Evolutionary conservation across 2,113 vertebrate species (phyloP).

Genomic region (Mungos mungo): DNA sequence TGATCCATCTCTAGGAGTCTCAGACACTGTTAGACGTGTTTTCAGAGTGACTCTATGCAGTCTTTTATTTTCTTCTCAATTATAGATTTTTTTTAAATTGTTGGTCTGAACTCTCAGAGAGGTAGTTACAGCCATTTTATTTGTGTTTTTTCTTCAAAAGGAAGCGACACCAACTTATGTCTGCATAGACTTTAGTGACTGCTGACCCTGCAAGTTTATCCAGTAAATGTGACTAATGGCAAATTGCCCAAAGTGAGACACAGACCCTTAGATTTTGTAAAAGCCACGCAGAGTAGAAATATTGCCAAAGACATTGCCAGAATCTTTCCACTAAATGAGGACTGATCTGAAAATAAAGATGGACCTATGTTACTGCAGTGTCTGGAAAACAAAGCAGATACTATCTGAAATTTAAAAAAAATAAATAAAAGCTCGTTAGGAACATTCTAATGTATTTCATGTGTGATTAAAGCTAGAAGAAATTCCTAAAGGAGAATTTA

Average conservation of each 20-base stretch:
- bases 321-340: neutral
- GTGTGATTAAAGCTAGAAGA: neutral
- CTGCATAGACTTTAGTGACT: neutral
- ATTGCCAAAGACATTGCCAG: neutral
- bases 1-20: neutral
- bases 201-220: conserved; percentile 46
- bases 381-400: neutral
- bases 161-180: conserved; percentile 10
- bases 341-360: neutral
- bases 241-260: neutral
- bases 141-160: conserved; percentile 20
- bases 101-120: conserved; percentile 40
- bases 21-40: neutral
- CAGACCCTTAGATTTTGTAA: neutral
- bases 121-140: conserved; percentile 39
- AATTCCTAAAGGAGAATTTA: neutral
- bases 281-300: neutral
- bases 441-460: neutral
- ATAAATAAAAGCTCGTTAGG: neutral
- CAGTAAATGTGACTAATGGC: conserved; percentile 21
- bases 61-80: conserved; percentile 42
- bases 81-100: neutral
- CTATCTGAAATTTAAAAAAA: neutral
- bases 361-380: neutral
- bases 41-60: conserved; percentile 3